These are phyloP conservation scores for Nothoprocta perdicaria DNA, from an alignment of 2,113 vertebrate species.

Conservation along the genomic window DNA sequence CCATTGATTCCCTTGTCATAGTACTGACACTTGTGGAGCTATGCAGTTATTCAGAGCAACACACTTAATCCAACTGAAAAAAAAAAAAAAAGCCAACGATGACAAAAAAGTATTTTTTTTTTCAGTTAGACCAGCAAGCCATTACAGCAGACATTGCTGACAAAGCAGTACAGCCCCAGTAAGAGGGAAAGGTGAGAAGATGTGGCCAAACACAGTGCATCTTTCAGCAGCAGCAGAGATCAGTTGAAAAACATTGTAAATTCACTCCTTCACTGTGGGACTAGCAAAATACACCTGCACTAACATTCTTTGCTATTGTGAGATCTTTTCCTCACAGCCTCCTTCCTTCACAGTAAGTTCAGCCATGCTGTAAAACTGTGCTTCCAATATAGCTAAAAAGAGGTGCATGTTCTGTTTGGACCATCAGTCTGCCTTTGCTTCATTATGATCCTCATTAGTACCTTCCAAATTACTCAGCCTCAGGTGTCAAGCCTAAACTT, in stretches of 20 bases:
- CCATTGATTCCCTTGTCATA: neutral
- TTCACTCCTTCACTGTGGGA: accelerated
- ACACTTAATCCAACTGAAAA: neutral
- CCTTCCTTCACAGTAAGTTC: neutral
- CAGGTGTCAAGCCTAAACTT: neutral
- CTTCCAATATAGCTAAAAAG: neutral
- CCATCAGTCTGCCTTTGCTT: neutral
- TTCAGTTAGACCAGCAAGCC: neutral
- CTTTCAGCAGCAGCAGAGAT: neutral
- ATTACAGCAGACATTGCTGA: neutral
- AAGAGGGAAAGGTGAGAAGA: neutral
- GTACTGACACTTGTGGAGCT: accelerated
- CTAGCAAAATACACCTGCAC: neutral
- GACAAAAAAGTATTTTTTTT: neutral
- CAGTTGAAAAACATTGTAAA: neutral
- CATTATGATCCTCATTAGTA: neutral
- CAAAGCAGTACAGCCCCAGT: neutral
- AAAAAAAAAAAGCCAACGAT: neutral
- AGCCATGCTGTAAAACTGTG: neutral
- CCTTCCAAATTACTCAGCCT: neutral
- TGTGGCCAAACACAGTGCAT: neutral
- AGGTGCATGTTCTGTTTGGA: neutral
- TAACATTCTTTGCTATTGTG: neutral
- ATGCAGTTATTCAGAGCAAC: neutral
- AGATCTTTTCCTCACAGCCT: neutral